phyloP scores from a whole-genome alignment of 2,113 vertebrate genomes.

The Hippocampus abdominalis region DNA sequence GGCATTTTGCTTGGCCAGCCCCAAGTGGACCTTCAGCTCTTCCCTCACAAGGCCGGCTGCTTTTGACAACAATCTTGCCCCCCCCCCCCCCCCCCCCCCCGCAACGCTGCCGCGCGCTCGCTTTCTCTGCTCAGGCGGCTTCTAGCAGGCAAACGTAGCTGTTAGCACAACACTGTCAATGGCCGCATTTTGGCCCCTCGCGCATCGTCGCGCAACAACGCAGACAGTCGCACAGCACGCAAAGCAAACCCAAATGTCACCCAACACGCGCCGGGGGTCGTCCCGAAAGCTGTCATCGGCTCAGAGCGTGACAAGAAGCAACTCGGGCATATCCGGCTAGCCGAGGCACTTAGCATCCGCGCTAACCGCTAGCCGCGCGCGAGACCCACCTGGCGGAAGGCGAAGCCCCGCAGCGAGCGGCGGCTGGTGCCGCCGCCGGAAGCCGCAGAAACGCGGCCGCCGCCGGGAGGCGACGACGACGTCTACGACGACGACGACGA shows the following conservation, averaged over 20 bases:
- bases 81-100: background rate
- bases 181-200: background rate
- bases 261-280: background rate
- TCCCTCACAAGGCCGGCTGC: no score
- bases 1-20: background rate
- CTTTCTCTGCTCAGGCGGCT: background rate
- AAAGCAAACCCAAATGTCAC: background rate
- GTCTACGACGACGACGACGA: background rate
- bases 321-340: background rate
- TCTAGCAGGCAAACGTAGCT: constrained; percentile 39
- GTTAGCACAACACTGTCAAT: constrained; percentile 18
- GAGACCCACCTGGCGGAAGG: background rate
- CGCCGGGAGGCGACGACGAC: background rate
- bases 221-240: background rate
- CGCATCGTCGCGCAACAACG: no score
- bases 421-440: background rate
- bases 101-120: constrained; percentile 27
- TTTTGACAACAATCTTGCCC: no score
- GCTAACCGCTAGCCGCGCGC: background rate
- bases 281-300: background rate
- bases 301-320: background rate
- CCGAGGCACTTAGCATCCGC: background rate
- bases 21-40: background rate
- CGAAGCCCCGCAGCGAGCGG: background rate
- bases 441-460: background rate